Conservation (phyloP, 1,140 invertebrate genomes). For the Brachionus angularis region DNA sequence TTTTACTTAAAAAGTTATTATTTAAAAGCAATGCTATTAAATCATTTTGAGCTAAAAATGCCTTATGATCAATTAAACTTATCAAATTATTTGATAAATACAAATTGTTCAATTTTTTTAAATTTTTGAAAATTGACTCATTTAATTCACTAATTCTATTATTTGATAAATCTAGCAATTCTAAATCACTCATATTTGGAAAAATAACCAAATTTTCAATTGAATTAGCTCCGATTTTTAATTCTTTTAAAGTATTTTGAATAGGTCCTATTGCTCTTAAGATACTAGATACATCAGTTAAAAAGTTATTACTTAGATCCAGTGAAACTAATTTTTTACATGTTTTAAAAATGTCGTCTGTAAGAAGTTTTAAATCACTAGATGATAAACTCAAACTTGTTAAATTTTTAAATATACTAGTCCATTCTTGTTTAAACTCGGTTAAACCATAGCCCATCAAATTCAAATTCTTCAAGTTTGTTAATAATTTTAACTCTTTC, state of each 20-base stretch:
- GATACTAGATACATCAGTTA: background rate
- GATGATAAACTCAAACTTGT: background rate
- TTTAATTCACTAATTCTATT: background rate
- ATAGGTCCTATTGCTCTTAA: constrained; percentile 16
- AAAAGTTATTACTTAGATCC: constrained; percentile 18
- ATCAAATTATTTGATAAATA: constrained; percentile 13
- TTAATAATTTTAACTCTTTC: background rate
- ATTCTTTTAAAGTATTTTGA: background rate
- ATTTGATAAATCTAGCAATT: constrained; percentile 1
- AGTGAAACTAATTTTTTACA: background rate
- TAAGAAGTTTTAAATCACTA: background rate
- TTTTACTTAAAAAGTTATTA: background rate
- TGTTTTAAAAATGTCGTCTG: background rate
- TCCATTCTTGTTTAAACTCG: constrained; percentile 21
- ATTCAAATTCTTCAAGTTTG: constrained; percentile 3
- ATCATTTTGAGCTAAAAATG: background rate
- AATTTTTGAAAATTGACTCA: background rate
- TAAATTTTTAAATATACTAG: background rate
- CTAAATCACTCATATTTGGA: background rate
- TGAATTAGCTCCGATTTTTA: background rate
- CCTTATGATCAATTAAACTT: background rate
- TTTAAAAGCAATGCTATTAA: background rate
- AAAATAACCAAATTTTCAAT: background rate
- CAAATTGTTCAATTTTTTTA: background rate
- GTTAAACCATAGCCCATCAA: background rate